Conservation (phyloP, 2,797 vertebrate genomes). For the Columba guinea region DNA sequence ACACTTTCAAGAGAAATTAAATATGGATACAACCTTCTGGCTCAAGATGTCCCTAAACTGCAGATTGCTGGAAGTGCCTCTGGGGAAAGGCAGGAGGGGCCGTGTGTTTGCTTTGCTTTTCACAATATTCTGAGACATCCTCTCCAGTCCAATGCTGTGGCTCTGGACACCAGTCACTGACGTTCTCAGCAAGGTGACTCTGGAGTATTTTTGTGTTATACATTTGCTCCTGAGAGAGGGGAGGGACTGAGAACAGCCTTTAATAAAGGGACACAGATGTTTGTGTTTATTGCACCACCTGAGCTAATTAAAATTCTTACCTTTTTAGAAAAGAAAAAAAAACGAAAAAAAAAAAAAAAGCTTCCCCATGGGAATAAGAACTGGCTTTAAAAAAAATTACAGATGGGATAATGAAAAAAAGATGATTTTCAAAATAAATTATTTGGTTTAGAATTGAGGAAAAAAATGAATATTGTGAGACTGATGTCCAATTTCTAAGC, state of each 20-base stretch:
- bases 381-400: conserved; percentile 8
- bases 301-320: conserved; percentile 67
- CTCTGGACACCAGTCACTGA: neutral
- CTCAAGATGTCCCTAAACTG: conserved; percentile 31
- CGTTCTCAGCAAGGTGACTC: conserved; percentile 3
- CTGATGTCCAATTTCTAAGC: neutral
- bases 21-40: conserved; percentile 42
- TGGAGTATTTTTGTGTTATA: neutral
- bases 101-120: neutral
- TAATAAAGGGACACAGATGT: conserved; percentile 64
- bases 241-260: conserved; percentile 30
- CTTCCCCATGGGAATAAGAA: conserved; percentile 37
- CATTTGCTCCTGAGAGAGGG: neutral
- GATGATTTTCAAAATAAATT: neutral
- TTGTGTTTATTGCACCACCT: conserved; percentile 65
- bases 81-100: conserved; percentile 3
- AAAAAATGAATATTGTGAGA: rapidly evolving
- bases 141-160: neutral
- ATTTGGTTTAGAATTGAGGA: neutral
- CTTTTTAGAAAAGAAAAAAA: neutral
- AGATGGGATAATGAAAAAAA: conserved; percentile 17
- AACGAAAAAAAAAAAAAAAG: neutral
- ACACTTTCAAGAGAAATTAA: conserved; percentile 35
- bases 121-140: neutral
- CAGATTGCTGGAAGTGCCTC: conserved; percentile 5